phyloP scores from a whole-genome alignment of 2,797 vertebrate species.

The Thunnus albacares region DNA sequence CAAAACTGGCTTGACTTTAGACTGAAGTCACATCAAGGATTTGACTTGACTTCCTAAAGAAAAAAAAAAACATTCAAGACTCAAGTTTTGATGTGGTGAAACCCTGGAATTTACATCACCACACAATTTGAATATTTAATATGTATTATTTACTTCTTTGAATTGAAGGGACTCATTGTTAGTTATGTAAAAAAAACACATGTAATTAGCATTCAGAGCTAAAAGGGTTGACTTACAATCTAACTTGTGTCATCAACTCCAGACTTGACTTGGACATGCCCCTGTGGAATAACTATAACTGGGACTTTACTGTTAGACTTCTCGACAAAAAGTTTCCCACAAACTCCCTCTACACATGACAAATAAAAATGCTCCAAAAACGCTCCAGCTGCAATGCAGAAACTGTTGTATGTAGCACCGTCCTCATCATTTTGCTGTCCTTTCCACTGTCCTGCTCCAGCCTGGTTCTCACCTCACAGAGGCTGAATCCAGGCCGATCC shows the following conservation, averaged over 20 bases:
- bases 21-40: not conserved
- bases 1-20: not conserved
- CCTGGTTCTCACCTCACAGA: constrained; percentile 31
- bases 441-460: constrained; percentile 2
- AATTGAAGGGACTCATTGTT: no score
- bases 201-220: no score
- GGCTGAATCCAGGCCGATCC: constrained; percentile 51
- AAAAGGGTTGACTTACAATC: no score
- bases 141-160: not conserved
- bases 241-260: not conserved
- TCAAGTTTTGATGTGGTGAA: not conserved
- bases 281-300: not conserved
- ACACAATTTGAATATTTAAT: not conserved
- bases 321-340: not conserved
- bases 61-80: not conserved
- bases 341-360: not conserved
- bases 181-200: not conserved
- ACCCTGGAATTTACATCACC: not conserved
- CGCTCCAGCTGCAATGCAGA: not conserved
- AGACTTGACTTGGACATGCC: not conserved
- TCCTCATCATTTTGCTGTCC: not conserved
- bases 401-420: not conserved
- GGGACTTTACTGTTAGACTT: no score
- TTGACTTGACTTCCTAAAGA: not conserved
- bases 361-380: not conserved